These are phyloP conservation scores for Gymnothorax javanicus DNA, from an alignment of 2,797 vertebrate genomes.

Conservation along the genomic window DNA sequence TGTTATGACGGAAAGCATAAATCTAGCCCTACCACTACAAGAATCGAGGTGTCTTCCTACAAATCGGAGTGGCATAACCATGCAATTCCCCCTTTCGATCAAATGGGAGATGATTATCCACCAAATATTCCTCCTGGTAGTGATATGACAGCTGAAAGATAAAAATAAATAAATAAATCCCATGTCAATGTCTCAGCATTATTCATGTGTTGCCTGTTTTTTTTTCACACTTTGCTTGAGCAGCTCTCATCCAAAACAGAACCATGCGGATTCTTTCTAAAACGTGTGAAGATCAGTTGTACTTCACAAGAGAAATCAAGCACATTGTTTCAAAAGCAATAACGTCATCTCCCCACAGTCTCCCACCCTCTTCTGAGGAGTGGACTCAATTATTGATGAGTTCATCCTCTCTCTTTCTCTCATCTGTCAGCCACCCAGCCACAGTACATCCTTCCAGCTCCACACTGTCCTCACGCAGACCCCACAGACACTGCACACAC, in stretches of 20 bases:
- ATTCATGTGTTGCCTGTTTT: background rate
- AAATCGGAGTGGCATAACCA: background rate
- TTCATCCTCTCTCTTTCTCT: conserved; percentile 31
- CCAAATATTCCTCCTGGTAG: background rate
- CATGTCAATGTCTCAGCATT: background rate
- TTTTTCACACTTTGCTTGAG: background rate
- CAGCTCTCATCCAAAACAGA: background rate
- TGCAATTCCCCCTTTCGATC: background rate
- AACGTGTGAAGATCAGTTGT: background rate
- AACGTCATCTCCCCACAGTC: background rate
- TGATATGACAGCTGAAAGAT: background rate
- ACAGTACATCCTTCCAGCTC: background rate
- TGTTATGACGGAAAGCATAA: too few species aligned
- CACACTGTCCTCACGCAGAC: background rate
- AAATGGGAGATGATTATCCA: background rate
- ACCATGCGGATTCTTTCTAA: background rate
- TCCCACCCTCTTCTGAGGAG: background rate
- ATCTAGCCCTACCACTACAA: too few species aligned
- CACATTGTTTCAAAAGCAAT: background rate
- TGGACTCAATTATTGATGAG: conserved; percentile 69
- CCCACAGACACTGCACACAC: background rate
- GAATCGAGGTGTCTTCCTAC: background rate
- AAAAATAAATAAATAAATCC: background rate
- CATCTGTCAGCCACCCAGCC: conserved; percentile 33
- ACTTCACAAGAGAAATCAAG: background rate